phyloP scores from a whole-genome alignment of 2,113 vertebrate species.

The Callaeas wilsoni region DNA sequence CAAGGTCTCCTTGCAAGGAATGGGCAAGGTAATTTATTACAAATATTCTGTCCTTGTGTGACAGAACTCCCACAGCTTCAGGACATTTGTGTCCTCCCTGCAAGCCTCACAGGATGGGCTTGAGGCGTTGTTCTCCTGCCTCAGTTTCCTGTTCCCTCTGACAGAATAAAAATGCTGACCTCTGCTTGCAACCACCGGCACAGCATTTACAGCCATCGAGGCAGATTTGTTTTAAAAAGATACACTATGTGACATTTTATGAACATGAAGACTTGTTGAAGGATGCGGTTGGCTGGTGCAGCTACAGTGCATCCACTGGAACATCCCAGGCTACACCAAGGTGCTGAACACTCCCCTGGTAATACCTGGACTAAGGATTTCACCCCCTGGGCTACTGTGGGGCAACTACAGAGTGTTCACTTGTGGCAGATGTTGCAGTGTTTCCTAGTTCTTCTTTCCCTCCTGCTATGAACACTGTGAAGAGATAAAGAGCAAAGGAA shows the following conservation, averaged over 20 bases:
- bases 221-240: background rate
- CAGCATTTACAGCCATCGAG: background rate
- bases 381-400: background rate
- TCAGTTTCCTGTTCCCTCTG: background rate
- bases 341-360: background rate
- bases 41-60: background rate
- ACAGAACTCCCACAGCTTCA: background rate
- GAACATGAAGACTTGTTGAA: background rate
- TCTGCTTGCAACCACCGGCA: background rate
- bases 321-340: background rate
- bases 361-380: background rate
- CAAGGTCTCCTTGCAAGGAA: background rate
- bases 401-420: background rate
- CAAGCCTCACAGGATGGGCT: background rate
- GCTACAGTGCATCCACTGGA: background rate
- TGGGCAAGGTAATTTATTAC: background rate
- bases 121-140: background rate
- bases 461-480: background rate
- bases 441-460: background rate
- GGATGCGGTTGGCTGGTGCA: background rate
- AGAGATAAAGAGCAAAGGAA: slow-evolving; percentile 36
- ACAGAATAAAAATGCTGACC: background rate
- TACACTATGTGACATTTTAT: background rate
- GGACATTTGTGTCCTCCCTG: background rate
- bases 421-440: background rate